Percentiles rank a stretch among this genome's conserved stretches.
Conservation (phyloP, 2,888 invertebrate genomes). For the Scaptomyza tumidula region DNA sequence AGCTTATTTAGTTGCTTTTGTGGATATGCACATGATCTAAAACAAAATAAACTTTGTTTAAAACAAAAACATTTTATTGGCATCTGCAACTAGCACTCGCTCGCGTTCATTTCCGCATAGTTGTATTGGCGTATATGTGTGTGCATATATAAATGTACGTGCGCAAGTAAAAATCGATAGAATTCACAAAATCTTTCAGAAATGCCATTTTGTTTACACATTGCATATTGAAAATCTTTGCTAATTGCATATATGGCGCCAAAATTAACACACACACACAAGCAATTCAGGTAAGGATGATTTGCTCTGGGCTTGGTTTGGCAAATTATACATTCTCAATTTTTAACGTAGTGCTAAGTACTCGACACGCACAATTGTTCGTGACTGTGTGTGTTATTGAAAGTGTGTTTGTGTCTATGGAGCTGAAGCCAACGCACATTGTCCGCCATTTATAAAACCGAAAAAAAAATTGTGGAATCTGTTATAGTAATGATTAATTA, state of each 20-base stretch:
- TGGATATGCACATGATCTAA: constrained; percentile 60
- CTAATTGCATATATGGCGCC: constrained; percentile 45
- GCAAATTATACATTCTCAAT: constrained; percentile 64
- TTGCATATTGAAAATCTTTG: constrained; percentile 14
- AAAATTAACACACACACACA: constrained; percentile 37
- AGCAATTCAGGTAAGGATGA: constrained; percentile 53
- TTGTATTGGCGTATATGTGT: constrained; percentile 23
- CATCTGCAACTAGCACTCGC: constrained; percentile 26
- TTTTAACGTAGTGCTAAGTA: constrained; percentile 41
- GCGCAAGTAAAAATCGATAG: constrained; percentile 69
- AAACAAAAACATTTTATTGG: constrained; percentile 25
- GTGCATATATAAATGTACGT: constrained; percentile 27
- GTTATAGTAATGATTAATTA: constrained; percentile 14
- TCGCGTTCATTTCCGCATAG: constrained; percentile 53
- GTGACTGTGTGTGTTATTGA: constrained; percentile 33
- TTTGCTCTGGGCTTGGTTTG: constrained; percentile 55
- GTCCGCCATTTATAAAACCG: constrained; percentile 75
- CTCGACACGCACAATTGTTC: constrained; percentile 53
- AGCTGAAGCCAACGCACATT: constrained; percentile 77
- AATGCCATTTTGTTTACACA: constrained; percentile 48
- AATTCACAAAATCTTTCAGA: constrained; percentile 39
- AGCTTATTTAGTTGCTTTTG: constrained; percentile 25
- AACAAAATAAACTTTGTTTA: constrained; percentile 38
- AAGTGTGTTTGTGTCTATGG: constrained; percentile 29
- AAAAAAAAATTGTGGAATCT: constrained; percentile 61